Percentiles rank a stretch among this genome's conserved stretches.
Conservation (phyloP, 2,888 invertebrate species). For the Gnatocerus cornutus region DNA sequence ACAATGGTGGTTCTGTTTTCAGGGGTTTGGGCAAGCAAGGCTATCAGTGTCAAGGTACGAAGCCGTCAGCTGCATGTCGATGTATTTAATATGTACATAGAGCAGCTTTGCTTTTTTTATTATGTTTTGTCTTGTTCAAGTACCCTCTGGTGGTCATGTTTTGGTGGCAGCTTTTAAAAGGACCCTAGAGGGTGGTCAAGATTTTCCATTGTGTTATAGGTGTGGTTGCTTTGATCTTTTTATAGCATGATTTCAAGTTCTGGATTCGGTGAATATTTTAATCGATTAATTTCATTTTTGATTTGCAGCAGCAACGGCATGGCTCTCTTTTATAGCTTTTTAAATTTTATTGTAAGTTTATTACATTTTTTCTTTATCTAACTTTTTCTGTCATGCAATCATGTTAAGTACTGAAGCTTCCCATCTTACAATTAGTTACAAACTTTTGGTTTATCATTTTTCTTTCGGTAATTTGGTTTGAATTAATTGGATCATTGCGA, state of each 20-base stretch:
- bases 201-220: conserved; percentile 29
- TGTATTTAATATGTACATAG: conserved; percentile 46
- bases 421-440: conserved; percentile 8
- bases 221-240: conserved; percentile 54
- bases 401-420: conserved; percentile 25
- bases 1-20: conserved; percentile 75
- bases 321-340: conserved; percentile 66
- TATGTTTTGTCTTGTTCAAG: conserved; percentile 35
- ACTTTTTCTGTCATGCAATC: conserved; percentile 35
- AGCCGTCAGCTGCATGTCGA: conserved; percentile 49
- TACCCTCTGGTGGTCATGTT: conserved; percentile 19
- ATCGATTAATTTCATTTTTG: conserved; percentile 60
- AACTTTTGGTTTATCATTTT: conserved; percentile 20
- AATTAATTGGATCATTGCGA: conserved; percentile 20
- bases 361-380: conserved; percentile 54
- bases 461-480: conserved; percentile 34
- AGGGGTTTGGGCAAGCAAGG: conserved; percentile 98
- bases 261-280: conserved; percentile 34
- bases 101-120: conserved; percentile 56
- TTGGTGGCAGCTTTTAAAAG: conserved; percentile 16
- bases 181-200: conserved; percentile 15
- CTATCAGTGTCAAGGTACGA: conserved; percentile 96
- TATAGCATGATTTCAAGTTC: conserved; percentile 44
- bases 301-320: conserved; percentile 70
- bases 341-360: conserved; percentile 68